Conservation (phyloP, 2,888 invertebrate species). For the Eledona agricola region DNA sequence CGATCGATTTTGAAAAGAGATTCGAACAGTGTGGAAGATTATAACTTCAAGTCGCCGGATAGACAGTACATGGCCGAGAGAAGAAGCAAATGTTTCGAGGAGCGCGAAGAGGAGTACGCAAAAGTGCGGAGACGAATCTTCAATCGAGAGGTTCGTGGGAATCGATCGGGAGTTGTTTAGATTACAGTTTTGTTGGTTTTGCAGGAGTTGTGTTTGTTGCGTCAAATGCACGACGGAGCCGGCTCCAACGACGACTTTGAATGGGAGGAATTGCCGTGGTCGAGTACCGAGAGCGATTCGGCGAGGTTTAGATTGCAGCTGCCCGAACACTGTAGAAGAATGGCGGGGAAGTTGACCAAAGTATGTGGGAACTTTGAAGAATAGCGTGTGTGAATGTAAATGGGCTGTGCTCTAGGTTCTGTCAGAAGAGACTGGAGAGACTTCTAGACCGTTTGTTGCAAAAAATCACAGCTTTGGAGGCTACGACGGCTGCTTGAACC, state of each 20-base stretch:
- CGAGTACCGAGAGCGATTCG: constrained; percentile 66
- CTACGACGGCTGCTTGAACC: constrained; percentile 67
- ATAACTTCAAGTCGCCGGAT: constrained; percentile 69
- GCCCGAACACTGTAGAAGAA: constrained; percentile 63
- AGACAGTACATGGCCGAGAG: constrained; percentile 69
- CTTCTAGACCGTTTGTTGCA: constrained; percentile 69
- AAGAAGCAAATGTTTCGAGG: constrained; percentile 87
- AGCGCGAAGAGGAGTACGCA: constrained; percentile 90
- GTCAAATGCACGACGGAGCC: constrained; percentile 59
- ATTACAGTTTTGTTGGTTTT: constrained; percentile 1
- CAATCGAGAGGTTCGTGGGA: constrained; percentile 61
- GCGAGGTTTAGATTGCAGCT: constrained; percentile 61
- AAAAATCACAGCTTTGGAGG: constrained; percentile 92
- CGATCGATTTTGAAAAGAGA: constrained; percentile 86
- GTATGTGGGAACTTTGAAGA: too few species aligned
- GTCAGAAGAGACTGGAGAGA: constrained; percentile 65
- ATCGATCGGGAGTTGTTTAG: constrained; percentile 1
- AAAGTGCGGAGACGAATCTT: constrained; percentile 88
- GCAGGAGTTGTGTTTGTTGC: constrained; percentile 26
- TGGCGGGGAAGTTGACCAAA: constrained; percentile 64
- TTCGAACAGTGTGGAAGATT: constrained; percentile 82
- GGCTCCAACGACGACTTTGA: constrained; percentile 64
- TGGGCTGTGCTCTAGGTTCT: constrained; percentile 65
- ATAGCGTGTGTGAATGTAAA: constrained; percentile 1
- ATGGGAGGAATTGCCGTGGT: constrained; percentile 65